Base-by-base conservation (phyloP, 2,888 invertebrate species). In the Spialia ferax region DNA sequence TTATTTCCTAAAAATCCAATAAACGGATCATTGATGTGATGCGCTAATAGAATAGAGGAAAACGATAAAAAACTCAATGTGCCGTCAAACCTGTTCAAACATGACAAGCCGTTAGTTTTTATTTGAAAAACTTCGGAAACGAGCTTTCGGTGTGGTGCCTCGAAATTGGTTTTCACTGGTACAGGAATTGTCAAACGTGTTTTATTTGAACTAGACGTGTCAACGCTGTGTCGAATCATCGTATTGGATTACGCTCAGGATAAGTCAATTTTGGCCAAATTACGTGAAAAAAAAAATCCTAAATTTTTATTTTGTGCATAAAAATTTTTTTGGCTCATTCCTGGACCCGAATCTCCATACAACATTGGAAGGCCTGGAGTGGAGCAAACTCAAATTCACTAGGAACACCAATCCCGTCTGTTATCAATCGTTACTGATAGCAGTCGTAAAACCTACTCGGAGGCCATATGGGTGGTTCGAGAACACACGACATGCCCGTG, bases 151-250 rank as follows among this genome's bases (percentile, higher is more conserved):
- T 77, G 77, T 76, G 79, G 71, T 71, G 72, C 73, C 72, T 71
- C 72, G 78, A 83, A 85, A 87, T 87, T 87, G 87, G 82, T 86
- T 88, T 89, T 86, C 81, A 59, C 35, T 38, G 18, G 50, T 18
- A 50, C 65, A 59, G 57, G 50, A 38, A 38, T 32, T 38, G 6
- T 38, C 23, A 32, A 50, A 11, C 20, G 15, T 50, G 15, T 57
- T 65, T 56, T 50, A 59, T 59, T 59, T 59, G 59, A 26, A 38
- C 52, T 59, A 35, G 54, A 66, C 59, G 42, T 60, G 60, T 60
- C 66, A 60, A 38, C 64, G 50, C 38, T 56, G 45, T 59, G 64
- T 59, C 50, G 26, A 52, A 66, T 66, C 66, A 32, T 6, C 26
- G 59, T 20, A 54, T 60, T 60, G 60, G 60, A 66, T 65, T 59